These are phyloP conservation scores for Antennarius striatus DNA, from an alignment of 2,113 vertebrate genomes.

Conservation along the genomic window DNA sequence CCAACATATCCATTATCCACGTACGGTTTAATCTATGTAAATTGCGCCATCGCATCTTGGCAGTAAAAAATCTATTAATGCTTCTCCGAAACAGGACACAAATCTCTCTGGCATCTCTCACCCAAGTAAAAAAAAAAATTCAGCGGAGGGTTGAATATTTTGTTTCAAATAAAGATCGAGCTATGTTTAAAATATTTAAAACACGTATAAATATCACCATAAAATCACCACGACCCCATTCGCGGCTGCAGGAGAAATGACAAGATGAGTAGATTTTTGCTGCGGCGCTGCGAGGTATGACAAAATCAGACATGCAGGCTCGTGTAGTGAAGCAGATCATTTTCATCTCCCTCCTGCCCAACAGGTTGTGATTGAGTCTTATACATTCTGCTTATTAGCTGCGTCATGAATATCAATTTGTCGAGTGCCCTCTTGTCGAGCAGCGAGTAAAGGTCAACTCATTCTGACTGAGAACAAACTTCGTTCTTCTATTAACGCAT, in stretches of 20 bases:
- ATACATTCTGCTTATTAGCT: constrained; percentile 28
- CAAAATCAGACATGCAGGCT: constrained; percentile 4
- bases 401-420: constrained; percentile 53
- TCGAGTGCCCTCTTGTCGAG: constrained; percentile 17
- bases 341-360: constrained; percentile 36
- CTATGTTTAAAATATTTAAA: too few species aligned
- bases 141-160: too few species aligned
- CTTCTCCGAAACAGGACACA: neutral
- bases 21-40: neutral
- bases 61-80: constrained; percentile 15
- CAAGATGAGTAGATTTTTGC: too few species aligned
- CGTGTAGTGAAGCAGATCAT: constrained; percentile 15
- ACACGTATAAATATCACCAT: too few species aligned
- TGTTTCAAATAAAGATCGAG: too few species aligned
- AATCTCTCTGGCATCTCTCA: neutral
- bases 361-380: constrained; percentile 38
- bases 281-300: neutral
- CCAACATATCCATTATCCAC: constrained; percentile 1
- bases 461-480: constrained; percentile 32
- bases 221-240: too few species aligned
- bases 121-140: neutral
- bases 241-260: too few species aligned
- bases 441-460: constrained; percentile 46
- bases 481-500: constrained; percentile 9
- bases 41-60: neutral